Evolutionary conservation across 2,888 invertebrate genomes (phyloP).

Genomic region (Phasia obesa): DNA sequence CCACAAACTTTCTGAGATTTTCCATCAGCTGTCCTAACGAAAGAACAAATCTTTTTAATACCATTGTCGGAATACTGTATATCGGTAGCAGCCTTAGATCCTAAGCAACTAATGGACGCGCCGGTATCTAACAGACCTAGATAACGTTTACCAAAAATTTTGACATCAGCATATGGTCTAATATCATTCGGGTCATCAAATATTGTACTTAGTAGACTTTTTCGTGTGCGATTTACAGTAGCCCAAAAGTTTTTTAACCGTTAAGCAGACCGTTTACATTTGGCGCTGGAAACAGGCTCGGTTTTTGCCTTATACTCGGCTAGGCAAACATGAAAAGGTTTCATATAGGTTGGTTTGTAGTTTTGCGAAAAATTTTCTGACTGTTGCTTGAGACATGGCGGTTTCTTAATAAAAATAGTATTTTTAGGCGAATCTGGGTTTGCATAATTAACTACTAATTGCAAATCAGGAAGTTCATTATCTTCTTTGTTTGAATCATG

Average conservation of each 20-base stretch:
- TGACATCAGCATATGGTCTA: no score
- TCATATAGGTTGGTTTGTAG: constrained; percentile 2
- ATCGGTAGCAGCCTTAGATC: neutral
- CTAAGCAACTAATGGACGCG: constrained; percentile 25
- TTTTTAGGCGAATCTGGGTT: no score
- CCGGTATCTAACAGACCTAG: constrained; percentile 12
- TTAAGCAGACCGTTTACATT: neutral
- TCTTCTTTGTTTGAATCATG: no score
- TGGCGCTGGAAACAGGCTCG: neutral
- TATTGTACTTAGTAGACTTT: constrained; percentile 1
- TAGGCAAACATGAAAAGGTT: constrained; percentile 9
- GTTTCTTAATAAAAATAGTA: no score
- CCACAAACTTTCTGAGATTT: constrained; percentile 13
- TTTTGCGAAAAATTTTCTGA: no score
- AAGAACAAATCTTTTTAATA: constrained; percentile 4
- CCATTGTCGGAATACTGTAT: neutral
- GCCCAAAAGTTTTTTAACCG: constrained; percentile 6
- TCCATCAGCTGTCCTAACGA: constrained; percentile 18
- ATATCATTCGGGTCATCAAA: no score
- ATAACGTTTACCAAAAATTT: no score
- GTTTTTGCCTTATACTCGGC: constrained; percentile 18
- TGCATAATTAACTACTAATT: no score
- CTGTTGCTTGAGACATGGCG: no score
- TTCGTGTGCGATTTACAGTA: neutral
- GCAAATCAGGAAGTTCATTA: no score